A percentile compares a stretch with the other conserved stretches of the same genome.
Evolutionary conservation across 2,888 invertebrate species (phyloP).

Genomic region (Hartigia nigra): DNA sequence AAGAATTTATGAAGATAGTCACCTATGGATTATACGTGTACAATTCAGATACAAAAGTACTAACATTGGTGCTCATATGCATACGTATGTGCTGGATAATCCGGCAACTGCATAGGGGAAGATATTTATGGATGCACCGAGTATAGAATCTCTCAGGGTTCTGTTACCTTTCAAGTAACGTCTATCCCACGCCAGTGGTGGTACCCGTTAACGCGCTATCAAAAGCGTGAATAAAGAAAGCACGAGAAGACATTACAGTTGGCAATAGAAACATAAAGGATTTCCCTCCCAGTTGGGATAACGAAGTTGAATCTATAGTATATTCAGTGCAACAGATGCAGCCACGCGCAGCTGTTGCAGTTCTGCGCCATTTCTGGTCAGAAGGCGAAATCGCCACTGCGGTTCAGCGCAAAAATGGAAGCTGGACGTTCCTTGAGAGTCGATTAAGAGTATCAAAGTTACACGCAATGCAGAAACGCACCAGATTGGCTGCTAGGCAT

Average conservation of each 20-base stretch:
- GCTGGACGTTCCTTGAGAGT: background rate
- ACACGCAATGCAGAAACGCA: background rate
- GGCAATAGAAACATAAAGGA: background rate
- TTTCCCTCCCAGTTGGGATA: background rate
- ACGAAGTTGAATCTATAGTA: background rate
- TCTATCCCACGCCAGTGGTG: background rate
- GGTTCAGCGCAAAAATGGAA: background rate
- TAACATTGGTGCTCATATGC: background rate
- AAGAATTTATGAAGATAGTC: background rate
- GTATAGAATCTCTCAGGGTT: slow-evolving; percentile 23
- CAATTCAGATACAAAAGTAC: background rate
- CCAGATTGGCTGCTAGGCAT: background rate
- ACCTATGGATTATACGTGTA: background rate
- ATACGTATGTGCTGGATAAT: background rate
- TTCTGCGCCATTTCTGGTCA: background rate
- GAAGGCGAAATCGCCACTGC: background rate
- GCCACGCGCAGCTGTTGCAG: background rate
- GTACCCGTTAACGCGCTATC: background rate
- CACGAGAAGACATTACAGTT: background rate
- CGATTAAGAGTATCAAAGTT: background rate
- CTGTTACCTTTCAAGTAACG: slow-evolving; percentile 15
- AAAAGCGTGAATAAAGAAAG: background rate
- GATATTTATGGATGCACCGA: slow-evolving; percentile 37
- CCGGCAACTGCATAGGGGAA: background rate
- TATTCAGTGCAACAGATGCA: background rate